Conservation (phyloP, 2,797 vertebrate species). For the Cyclura pinguis region DNA sequence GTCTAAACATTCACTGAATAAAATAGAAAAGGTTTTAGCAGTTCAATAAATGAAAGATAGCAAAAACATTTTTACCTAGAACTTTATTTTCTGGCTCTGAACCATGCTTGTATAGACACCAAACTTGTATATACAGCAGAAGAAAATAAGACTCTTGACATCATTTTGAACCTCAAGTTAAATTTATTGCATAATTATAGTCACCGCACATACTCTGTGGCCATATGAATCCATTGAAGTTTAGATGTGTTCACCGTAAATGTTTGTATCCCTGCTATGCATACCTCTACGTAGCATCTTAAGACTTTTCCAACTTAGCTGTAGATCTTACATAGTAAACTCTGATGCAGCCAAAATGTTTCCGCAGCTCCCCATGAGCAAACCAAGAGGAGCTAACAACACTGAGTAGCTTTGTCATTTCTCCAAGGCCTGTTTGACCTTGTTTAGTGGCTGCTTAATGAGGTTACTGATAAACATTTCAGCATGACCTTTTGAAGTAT, state of each 20-base stretch:
- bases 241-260: not conserved
- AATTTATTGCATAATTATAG: not conserved
- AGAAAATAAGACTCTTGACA: not conserved
- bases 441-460: conserved; percentile 54
- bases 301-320: not conserved
- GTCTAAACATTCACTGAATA: not conserved
- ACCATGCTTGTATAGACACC: not conserved
- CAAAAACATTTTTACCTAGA: not conserved
- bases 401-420: conserved; percentile 38
- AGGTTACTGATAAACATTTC: conserved; percentile 60
- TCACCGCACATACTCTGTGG: not conserved
- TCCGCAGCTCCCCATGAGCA: conserved; percentile 19
- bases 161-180: not conserved
- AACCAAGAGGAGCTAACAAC: not conserved
- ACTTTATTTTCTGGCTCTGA: not conserved
- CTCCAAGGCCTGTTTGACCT: conserved; percentile 54
- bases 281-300: not conserved
- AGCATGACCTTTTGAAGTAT: conserved; percentile 41
- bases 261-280: not conserved
- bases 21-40: not conserved
- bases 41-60: not conserved
- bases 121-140: not conserved
- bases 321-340: conserved; percentile 41
- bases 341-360: conserved; percentile 17
- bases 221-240: not conserved